Evolutionary conservation across 2,113 vertebrate species (phyloP).

Genomic region (Odontophorus gujanensis): DNA sequence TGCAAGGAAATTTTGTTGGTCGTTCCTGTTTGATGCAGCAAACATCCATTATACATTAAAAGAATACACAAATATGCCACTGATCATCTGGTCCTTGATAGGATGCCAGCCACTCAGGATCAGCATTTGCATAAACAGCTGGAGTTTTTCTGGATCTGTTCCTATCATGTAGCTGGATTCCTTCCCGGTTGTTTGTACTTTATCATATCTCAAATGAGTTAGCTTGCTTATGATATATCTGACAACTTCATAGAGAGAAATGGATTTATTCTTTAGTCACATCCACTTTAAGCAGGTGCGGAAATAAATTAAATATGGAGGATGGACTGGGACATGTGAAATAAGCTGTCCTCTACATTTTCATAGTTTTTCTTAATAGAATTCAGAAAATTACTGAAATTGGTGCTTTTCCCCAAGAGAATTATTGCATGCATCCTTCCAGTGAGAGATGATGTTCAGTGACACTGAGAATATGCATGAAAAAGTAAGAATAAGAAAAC

Average conservation of each 20-base stretch:
- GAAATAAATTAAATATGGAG: constrained; percentile 8
- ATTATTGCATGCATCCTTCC: neutral
- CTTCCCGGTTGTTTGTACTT: constrained; percentile 49
- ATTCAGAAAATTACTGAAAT: neutral
- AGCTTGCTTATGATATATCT: constrained; percentile 29
- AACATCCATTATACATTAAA: constrained; percentile 39
- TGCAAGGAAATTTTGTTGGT: neutral
- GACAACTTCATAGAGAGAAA: constrained; percentile 28
- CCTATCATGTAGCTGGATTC: constrained; percentile 48
- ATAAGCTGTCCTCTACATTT: neutral
- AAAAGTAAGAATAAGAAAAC: neutral
- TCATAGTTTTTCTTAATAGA: neutral
- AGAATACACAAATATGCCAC: constrained; percentile 39
- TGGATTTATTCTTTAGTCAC: neutral
- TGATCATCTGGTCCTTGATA: constrained; percentile 62
- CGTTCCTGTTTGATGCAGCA: constrained; percentile 1
- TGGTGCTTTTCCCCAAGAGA: neutral
- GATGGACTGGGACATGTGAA: neutral
- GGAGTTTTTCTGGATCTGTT: constrained; percentile 54
- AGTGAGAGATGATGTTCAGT: neutral
- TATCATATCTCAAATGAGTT: neutral
- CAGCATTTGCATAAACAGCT: constrained; percentile 66
- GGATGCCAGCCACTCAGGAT: constrained; percentile 46
- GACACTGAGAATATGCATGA: neutral
- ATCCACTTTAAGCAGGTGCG: constrained; percentile 32